These are phyloP conservation scores for Clunio marinus DNA, from an alignment of 2,888 invertebrate species.

Conservation along the genomic window DNA sequence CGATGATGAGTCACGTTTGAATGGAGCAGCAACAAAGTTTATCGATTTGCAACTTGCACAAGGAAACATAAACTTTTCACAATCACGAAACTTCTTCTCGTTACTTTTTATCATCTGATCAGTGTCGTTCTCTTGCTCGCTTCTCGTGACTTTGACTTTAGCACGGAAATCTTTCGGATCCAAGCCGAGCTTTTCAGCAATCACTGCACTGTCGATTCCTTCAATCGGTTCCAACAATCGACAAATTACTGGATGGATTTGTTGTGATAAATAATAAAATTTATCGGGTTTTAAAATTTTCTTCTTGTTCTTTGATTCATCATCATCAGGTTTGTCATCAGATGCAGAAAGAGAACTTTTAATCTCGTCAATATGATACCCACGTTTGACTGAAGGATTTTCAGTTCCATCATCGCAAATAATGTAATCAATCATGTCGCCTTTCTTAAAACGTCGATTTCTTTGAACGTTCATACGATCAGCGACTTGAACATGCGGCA, in stretches of 20 bases:
- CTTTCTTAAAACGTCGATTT: slow-evolving; percentile 79
- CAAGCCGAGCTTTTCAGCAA: slow-evolving; percentile 84
- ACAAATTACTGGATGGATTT: slow-evolving; percentile 93
- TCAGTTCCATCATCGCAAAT: slow-evolving; percentile 87
- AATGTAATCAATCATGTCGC: slow-evolving; percentile 93
- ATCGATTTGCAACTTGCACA: slow-evolving; percentile 59
- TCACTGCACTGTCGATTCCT: slow-evolving; percentile 81
- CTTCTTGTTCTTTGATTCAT: slow-evolving; percentile 65
- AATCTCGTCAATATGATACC: slow-evolving; percentile 90
- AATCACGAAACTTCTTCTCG: slow-evolving; percentile 56
- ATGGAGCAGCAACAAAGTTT: slow-evolving; percentile 55
- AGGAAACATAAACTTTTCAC: slow-evolving; percentile 63
- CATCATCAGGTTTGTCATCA: no score
- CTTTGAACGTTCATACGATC: slow-evolving; percentile 74
- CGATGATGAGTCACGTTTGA: slow-evolving; percentile 48
- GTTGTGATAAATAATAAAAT: slow-evolving; percentile 88
- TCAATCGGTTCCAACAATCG: slow-evolving; percentile 94
- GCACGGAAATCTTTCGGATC: slow-evolving; percentile 51
- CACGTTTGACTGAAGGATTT: slow-evolving; percentile 79
- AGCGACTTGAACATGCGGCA: slow-evolving; percentile 90
- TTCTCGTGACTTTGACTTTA: slow-evolving; percentile 50
- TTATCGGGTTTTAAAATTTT: slow-evolving; percentile 68
- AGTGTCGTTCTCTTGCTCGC: slow-evolving; percentile 39
- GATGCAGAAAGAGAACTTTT: no score
- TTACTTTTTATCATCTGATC: slow-evolving; percentile 47